A percentile compares a stretch with the other conserved stretches of the same genome.
Conservation (phyloP, 2,113 vertebrate genomes). For the Micromys minutus region DNA sequence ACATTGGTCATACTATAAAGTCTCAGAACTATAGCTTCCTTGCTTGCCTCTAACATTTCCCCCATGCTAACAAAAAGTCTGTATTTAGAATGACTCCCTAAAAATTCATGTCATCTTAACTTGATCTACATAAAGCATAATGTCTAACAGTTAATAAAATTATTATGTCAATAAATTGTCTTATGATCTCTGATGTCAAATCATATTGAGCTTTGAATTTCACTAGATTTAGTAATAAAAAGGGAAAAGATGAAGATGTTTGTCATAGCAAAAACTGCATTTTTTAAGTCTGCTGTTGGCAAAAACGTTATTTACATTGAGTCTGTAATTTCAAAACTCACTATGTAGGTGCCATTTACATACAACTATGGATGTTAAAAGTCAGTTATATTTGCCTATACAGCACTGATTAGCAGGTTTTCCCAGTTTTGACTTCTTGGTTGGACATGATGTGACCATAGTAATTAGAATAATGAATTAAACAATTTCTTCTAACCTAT, state of each 20-base stretch:
- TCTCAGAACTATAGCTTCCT: slow-evolving; percentile 4
- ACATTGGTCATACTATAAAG: slow-evolving; percentile 50
- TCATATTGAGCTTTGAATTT: slow-evolving; percentile 52
- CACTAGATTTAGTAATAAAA: slow-evolving; percentile 26
- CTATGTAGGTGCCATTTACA: neutral
- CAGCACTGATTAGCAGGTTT: neutral
- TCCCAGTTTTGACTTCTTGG: slow-evolving; percentile 41
- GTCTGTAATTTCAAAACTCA: slow-evolving; percentile 1
- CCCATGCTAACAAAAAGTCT: slow-evolving; percentile 37
- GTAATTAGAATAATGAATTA: slow-evolving; percentile 52
- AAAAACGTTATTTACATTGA: slow-evolving; percentile 9
- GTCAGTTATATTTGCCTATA: slow-evolving; percentile 28
- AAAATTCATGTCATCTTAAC: slow-evolving; percentile 34
- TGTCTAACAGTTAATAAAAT: slow-evolving; percentile 57
- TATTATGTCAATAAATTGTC: neutral
- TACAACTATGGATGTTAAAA: slow-evolving; percentile 28
- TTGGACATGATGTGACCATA: slow-evolving; percentile 24
- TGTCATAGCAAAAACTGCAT: slow-evolving; percentile 17
- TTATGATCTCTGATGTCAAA: slow-evolving; percentile 44
- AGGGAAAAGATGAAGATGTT: neutral
- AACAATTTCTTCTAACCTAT: slow-evolving; percentile 45
- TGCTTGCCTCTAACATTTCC: slow-evolving; percentile 24
- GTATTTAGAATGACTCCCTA: slow-evolving; percentile 23
- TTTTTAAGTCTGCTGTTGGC: slow-evolving; percentile 33
- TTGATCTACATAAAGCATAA: slow-evolving; percentile 57